phyloP scores from a whole-genome alignment of 2,888 invertebrate species.

The Eumacrocentrus americanus region DNA sequence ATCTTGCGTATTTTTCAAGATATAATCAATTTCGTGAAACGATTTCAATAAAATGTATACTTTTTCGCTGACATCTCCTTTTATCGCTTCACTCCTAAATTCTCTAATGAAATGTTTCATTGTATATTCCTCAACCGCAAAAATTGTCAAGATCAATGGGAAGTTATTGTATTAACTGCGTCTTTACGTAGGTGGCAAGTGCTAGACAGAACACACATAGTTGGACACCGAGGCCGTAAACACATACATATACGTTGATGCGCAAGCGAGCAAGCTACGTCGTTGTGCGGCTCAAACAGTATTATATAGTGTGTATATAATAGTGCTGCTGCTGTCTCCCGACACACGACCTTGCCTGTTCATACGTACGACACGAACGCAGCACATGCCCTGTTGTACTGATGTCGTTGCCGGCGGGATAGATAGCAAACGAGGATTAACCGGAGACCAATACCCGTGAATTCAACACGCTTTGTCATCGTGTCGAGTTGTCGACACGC shows the following conservation, averaged over 20 bases:
- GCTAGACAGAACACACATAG: conserved; percentile 19
- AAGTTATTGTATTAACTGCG: neutral
- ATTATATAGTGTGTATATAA: neutral
- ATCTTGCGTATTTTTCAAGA: too few relatives aligned
- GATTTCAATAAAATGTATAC: too few relatives aligned
- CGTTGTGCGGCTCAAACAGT: neutral
- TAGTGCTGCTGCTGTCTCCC: conserved; percentile 13
- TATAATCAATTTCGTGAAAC: too few relatives aligned
- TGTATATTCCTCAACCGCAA: too few relatives aligned
- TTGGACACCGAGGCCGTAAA: conserved; percentile 25
- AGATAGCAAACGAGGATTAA: neutral
- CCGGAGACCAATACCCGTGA: neutral
- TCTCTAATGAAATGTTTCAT: too few relatives aligned
- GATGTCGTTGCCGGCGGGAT: neutral
- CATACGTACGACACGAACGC: conserved; percentile 20
- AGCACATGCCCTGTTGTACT: conserved; percentile 8
- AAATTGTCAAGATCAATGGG: too few relatives aligned
- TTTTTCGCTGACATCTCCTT: too few relatives aligned
- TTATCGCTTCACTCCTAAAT: too few relatives aligned
- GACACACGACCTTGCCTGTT: conserved; percentile 26
- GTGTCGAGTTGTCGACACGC: neutral
- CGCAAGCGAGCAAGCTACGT: neutral
- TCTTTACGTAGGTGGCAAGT: conserved; percentile 14
- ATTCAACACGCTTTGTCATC: conserved; percentile 2
- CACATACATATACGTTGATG: conserved; percentile 19